Percentiles rank a stretch among this genome's conserved stretches.
These are phyloP conservation scores for Bradypus variegatus DNA, from an alignment of 2,797 vertebrate genomes.

Conservation along the genomic window DNA sequence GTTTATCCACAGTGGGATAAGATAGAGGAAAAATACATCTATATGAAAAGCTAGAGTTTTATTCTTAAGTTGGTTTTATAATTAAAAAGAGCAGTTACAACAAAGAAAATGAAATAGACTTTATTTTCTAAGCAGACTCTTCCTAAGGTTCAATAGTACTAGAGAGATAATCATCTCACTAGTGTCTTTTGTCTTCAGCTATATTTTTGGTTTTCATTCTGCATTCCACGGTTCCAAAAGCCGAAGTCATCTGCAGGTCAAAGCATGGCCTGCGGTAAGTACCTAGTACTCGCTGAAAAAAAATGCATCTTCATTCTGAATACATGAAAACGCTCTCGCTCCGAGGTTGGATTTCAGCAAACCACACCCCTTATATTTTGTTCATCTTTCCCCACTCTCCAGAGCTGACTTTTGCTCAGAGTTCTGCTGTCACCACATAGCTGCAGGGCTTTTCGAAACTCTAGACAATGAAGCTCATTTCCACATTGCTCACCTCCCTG, in stretches of 20 bases:
- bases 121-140: constrained; percentile 11
- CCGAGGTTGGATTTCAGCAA: constrained; percentile 45
- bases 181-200: constrained; percentile 49
- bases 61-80: not conserved
- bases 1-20: constrained; percentile 33
- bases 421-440: constrained; percentile 22
- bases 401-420: constrained; percentile 28
- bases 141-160: not conserved
- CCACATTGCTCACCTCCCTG: constrained; percentile 49
- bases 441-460: constrained; percentile 57
- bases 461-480: constrained; percentile 56
- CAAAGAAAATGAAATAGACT: constrained; percentile 23
- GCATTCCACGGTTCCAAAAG: constrained; percentile 72
- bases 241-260: constrained; percentile 75
- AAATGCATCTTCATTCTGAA: constrained; percentile 62
- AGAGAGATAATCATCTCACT: constrained; percentile 54
- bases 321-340: constrained; percentile 61
- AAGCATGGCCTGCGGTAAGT: constrained; percentile 68
- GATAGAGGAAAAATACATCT: not conserved
- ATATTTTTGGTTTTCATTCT: constrained; percentile 63
- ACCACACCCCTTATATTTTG: constrained; percentile 9
- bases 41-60: constrained; percentile 27
- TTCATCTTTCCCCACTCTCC: constrained; percentile 5
- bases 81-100: constrained; percentile 25
- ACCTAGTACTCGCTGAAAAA: constrained; percentile 62